Evolutionary conservation across 2,888 invertebrate species (phyloP).

Genomic region (Cremastinae sp.): DNA sequence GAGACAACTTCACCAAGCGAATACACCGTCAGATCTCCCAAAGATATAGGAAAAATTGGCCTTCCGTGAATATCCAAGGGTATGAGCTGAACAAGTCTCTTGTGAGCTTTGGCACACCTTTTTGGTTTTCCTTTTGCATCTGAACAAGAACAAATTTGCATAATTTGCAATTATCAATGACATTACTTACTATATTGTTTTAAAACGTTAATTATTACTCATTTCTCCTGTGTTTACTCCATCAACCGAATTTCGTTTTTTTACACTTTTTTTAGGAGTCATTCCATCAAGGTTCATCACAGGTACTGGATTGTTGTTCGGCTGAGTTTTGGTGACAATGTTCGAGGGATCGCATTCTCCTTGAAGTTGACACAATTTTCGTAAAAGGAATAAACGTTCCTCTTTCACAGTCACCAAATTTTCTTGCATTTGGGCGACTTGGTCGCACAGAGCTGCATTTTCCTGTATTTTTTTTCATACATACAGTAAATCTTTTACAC

Average conservation of each 20-base stretch:
- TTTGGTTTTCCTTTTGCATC: conserved; percentile 74
- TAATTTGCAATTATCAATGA: background rate
- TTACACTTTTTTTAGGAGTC: conserved; percentile 73
- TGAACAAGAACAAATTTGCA: too few species aligned
- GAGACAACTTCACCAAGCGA: conserved; percentile 88
- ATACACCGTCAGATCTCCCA: conserved; percentile 87
- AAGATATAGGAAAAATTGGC: conserved; percentile 87
- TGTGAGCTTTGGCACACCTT: conserved; percentile 72
- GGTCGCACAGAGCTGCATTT: conserved; percentile 93
- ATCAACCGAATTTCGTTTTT: conserved; percentile 72
- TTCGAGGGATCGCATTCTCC: conserved; percentile 74
- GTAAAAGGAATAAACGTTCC: conserved; percentile 90
- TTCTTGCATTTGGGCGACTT: conserved; percentile 91
- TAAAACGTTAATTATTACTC: conserved; percentile 22
- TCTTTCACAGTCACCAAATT: conserved; percentile 90
- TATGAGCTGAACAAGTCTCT: conserved; percentile 83
- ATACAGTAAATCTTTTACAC: background rate
- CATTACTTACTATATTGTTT: background rate
- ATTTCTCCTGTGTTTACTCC: conserved; percentile 61
- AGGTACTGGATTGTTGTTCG: conserved; percentile 68
- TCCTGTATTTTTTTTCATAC: conserved; percentile 82
- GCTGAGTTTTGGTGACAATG: conserved; percentile 69
- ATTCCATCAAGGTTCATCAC: conserved; percentile 68
- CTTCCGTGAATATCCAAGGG: conserved; percentile 85
- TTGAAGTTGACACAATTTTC: conserved; percentile 86